A percentile compares a stretch with the other conserved stretches of the same genome.
Conservation (phyloP, 2,113 vertebrate genomes). For the Pangasianodon gigas region DNA sequence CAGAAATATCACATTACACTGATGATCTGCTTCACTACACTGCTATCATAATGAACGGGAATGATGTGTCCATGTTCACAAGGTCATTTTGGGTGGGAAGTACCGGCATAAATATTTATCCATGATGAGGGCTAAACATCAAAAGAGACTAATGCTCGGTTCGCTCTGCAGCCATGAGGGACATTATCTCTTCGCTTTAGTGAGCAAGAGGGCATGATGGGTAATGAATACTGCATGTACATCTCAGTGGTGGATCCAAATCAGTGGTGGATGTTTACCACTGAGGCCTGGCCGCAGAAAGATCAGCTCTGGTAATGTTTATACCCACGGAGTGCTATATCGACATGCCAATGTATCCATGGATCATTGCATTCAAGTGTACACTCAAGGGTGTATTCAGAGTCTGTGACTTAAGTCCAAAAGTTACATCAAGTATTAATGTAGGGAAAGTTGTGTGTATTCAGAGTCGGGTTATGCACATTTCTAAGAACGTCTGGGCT, state of each 20-base stretch:
- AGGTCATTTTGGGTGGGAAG: constrained; percentile 17
- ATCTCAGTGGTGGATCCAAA: neutral
- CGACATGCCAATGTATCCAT: neutral
- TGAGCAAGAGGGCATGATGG: constrained; percentile 23
- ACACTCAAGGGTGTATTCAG: neutral
- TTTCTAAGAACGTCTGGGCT: neutral
- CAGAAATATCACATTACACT: constrained; percentile 31
- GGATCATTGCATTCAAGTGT: neutral
- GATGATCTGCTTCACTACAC: constrained; percentile 17
- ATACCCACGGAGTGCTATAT: neutral
- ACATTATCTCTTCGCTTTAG: constrained; percentile 12
- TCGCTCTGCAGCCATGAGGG: constrained; percentile 4
- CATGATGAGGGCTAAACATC: constrained; percentile 10
- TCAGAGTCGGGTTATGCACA: neutral
- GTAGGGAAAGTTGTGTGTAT: neutral
- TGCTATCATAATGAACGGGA: constrained; percentile 7
- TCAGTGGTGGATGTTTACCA: constrained; percentile 59
- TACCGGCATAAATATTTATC: constrained; percentile 33
- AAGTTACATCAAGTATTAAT: neutral
- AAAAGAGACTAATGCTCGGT: constrained; percentile 20
- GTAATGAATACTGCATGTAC: constrained; percentile 37
- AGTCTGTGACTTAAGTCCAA: neutral
- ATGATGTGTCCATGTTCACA: constrained; percentile 1
- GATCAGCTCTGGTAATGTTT: neutral
- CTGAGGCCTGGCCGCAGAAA: constrained; percentile 1